Conservation (phyloP, 23 tunicate species). For the Trididemnum clinides region DNA sequence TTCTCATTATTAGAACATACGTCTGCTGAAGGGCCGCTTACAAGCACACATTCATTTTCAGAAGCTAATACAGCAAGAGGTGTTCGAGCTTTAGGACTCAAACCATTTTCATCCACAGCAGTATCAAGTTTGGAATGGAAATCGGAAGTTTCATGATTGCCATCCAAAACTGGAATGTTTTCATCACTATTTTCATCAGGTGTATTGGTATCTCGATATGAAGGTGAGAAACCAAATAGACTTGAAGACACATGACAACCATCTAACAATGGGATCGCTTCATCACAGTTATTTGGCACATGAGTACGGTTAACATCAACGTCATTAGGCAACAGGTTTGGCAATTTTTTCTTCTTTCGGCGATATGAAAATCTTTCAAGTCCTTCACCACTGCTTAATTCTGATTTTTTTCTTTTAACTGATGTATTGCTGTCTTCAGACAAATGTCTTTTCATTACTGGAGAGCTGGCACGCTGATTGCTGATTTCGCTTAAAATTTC, state of each 20-base stretch:
- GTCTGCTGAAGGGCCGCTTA: background rate
- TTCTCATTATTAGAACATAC: background rate
- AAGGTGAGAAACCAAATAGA: background rate
- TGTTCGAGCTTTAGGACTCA: background rate
- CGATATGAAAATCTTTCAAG: background rate
- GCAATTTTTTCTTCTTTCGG: slow-evolving; percentile 1
- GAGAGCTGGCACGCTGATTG: background rate
- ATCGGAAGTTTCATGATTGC: background rate
- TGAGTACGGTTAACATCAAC: background rate
- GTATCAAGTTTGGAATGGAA: background rate
- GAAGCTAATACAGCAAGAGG: background rate
- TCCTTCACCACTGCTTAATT: background rate
- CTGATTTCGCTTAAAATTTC: background rate
- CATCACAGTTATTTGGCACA: background rate
- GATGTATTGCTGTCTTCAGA: background rate
- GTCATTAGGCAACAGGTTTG: background rate
- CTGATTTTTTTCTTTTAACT: background rate
- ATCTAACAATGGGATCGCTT: slow-evolving; percentile 16
- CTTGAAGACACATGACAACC: background rate
- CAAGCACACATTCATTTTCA: background rate
- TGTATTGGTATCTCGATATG: background rate
- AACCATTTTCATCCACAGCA: no score
- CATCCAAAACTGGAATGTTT: slow-evolving; percentile 14
- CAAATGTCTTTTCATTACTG: background rate
- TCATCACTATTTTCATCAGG: background rate